A percentile compares a stretch with the other conserved stretches of the same genome.
phyloP scores from a whole-genome alignment of 2,113 vertebrate genomes.

The Leptobrachium leishanense region DNA sequence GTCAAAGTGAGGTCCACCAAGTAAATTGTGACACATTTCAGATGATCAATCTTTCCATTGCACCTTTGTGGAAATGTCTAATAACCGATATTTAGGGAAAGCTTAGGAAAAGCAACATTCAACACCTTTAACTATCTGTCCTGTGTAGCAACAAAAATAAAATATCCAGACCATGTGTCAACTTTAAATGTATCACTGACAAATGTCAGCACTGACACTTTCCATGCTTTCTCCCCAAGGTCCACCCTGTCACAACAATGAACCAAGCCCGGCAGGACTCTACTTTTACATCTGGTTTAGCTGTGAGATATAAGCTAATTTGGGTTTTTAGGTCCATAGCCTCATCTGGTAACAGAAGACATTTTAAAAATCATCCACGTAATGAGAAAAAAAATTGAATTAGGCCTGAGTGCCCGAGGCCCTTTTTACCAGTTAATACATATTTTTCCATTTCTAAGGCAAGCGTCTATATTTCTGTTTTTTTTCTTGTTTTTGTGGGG shows the following conservation, averaged over 20 bases:
- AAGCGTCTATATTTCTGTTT: slow-evolving; percentile 63
- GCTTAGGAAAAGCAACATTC: no score
- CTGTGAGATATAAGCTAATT: slow-evolving; percentile 56
- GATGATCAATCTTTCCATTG: no score
- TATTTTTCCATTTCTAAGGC: slow-evolving; percentile 65
- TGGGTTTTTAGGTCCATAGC: slow-evolving; percentile 51
- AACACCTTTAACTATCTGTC: no score
- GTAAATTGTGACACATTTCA: no score
- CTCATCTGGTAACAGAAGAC: slow-evolving; percentile 52
- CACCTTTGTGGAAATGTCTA: no score
- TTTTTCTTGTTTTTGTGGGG: background rate
- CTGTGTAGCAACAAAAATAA: no score
- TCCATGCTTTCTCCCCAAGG: slow-evolving; percentile 35
- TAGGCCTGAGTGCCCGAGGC: slow-evolving; percentile 55
- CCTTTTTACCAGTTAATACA: slow-evolving; percentile 60
- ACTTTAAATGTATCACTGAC: background rate
- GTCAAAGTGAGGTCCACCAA: no score
- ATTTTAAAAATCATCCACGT: slow-evolving; percentile 54
- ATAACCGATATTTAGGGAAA: no score
- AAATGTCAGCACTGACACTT: background rate
- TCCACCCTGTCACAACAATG: slow-evolving; percentile 57
- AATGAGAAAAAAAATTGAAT: slow-evolving; percentile 63
- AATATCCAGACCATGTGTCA: background rate
- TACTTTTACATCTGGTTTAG: slow-evolving; percentile 59
- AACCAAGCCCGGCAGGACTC: slow-evolving; percentile 57